These are phyloP conservation scores for Drosophila seguyi DNA, from an alignment of 1,140 invertebrate genomes.

Conservation along the genomic window DNA sequence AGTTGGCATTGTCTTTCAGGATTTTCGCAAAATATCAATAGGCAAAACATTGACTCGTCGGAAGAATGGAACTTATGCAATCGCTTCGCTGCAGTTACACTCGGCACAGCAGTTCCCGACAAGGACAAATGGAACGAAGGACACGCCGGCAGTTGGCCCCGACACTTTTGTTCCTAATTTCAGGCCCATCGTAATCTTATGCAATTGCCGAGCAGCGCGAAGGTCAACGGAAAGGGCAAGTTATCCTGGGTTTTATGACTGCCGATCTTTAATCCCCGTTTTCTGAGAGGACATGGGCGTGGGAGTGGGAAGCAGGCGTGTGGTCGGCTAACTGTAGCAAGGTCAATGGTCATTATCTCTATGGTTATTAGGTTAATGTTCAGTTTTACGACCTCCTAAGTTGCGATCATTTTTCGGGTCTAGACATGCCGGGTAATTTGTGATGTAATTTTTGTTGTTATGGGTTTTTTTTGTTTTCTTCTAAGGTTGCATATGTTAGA, in stretches of 20 bases:
- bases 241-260: constrained; percentile 41
- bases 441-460: constrained; percentile 24
- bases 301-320: constrained; percentile 7
- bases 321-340: constrained; percentile 67
- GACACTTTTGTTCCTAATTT: constrained; percentile 8
- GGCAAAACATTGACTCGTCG: constrained; percentile 60
- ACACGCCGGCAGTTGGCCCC: constrained; percentile 44
- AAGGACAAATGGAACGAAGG: constrained; percentile 51
- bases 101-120: constrained; percentile 42
- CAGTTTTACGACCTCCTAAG: constrained; percentile 59
- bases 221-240: constrained; percentile 74
- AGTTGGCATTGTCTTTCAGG: constrained; percentile 58
- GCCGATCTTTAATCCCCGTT: constrained; percentile 38
- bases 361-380: constrained; percentile 66
- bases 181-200: constrained; percentile 58
- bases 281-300: background rate
- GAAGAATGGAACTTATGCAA: constrained; percentile 62
- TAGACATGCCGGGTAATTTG: constrained; percentile 37
- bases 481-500: constrained; percentile 38
- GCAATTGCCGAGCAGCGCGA: constrained; percentile 49
- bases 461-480: constrained; percentile 6
- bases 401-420: constrained; percentile 30
- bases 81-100: constrained; percentile 60
- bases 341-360: constrained; percentile 53
- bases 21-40: constrained; percentile 63